These are phyloP conservation scores for Thymelicus acteon DNA, from an alignment of 2,888 invertebrate species.

Conservation along the genomic window DNA sequence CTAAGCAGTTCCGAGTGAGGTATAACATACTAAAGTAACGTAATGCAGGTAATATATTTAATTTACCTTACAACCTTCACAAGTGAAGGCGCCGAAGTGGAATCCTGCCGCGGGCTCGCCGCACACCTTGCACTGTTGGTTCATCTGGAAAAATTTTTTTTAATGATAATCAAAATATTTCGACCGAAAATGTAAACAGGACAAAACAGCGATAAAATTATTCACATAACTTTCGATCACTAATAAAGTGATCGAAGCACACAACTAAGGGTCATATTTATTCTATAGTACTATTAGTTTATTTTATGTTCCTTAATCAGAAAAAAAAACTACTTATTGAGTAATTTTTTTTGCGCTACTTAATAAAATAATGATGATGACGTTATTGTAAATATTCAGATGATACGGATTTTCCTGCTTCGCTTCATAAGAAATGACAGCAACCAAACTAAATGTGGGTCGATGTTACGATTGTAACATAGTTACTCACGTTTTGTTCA, in stretches of 20 bases:
- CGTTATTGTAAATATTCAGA: background rate
- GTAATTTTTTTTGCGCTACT: background rate
- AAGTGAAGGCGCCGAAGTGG: slow-evolving; percentile 97
- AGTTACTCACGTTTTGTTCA: too few relatives aligned
- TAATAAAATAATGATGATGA: background rate
- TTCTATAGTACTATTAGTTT: too few relatives aligned
- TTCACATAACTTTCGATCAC: too few relatives aligned
- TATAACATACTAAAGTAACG: too few relatives aligned
- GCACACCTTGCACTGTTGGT: slow-evolving; percentile 98
- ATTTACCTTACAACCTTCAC: slow-evolving; percentile 97
- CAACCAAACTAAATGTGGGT: slow-evolving; percentile 30
- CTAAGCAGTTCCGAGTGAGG: too few relatives aligned
- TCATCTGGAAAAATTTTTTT: slow-evolving; percentile 89
- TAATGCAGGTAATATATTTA: background rate
- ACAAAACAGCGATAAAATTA: too few relatives aligned
- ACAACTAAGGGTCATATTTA: too few relatives aligned
- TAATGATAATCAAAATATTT: too few relatives aligned
- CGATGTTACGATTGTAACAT: background rate
- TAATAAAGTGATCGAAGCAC: too few relatives aligned
- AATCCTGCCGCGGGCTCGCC: slow-evolving; percentile 97
- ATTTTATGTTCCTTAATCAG: too few relatives aligned
- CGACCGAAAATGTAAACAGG: too few relatives aligned
- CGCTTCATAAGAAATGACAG: slow-evolving; percentile 24
- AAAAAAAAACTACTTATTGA: too few relatives aligned
- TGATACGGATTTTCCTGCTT: slow-evolving; percentile 14